Conservation (phyloP, 23 tunicate genomes). For the Halocynthia roretzi region DNA sequence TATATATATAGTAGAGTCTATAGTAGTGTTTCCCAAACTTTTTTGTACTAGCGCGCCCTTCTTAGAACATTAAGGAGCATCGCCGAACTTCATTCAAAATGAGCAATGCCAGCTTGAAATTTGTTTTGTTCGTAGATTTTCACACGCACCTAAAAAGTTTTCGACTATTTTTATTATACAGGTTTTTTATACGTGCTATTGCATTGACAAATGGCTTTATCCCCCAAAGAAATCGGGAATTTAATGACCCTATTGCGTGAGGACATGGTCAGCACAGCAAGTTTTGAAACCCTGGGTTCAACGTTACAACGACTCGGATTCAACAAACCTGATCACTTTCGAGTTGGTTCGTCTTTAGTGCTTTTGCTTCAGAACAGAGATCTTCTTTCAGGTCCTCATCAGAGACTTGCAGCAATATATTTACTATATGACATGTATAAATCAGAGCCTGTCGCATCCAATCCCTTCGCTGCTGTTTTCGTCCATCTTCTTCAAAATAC, state of each 20-base stretch:
- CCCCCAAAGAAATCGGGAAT: slow-evolving; percentile 57
- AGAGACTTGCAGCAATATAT: slow-evolving; percentile 77
- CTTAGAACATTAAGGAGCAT: no score
- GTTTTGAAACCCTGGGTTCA: slow-evolving; percentile 53
- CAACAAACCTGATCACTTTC: slow-evolving; percentile 83
- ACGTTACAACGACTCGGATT: slow-evolving; percentile 83
- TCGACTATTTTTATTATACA: no score
- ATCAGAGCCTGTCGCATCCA: slow-evolving; percentile 60
- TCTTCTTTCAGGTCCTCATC: slow-evolving; percentile 72
- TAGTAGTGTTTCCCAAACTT: no score
- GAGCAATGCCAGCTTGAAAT: no score
- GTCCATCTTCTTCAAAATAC: slow-evolving; percentile 60
- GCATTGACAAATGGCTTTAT: slow-evolving; percentile 36
- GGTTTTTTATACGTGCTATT: no score
- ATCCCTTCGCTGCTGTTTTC: slow-evolving; percentile 88
- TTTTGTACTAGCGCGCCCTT: no score
- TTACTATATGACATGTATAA: slow-evolving; percentile 84
- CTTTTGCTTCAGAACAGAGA: slow-evolving; percentile 75
- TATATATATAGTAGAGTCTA: no score
- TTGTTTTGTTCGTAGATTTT: no score
- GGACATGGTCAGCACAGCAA: slow-evolving; percentile 40
- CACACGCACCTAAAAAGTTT: no score
- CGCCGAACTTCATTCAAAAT: no score
- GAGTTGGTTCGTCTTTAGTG: slow-evolving; percentile 75
- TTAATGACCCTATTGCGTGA: slow-evolving; percentile 64